Base-by-base conservation (phyloP, 2,888 invertebrate species). In the Xylocampa areola region DNA sequence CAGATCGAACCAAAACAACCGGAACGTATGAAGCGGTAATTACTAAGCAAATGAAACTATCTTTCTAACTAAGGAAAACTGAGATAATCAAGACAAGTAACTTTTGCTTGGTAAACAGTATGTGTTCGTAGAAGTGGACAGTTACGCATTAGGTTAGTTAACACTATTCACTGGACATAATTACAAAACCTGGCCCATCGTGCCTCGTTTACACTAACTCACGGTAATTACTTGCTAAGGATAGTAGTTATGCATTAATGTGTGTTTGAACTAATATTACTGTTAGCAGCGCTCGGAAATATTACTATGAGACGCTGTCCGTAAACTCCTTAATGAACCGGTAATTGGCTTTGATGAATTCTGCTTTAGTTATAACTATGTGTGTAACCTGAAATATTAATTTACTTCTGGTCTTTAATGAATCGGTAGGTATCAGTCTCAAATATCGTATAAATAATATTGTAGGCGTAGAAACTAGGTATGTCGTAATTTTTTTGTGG, bases 91-190 rank as follows among this genome's bases (percentile, higher is more conserved):
- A 63, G 64, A 65, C 68, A 45, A 73, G 73, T 75, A 58, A 65
- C 53, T 58, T 68, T 73, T 68, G 69, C 76, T 68, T 17, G 52
- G 73, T 60, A 64, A 69, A 68, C 63, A 67, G 68, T 69, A 73
- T 76, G 75, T 58, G 66, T 80, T 79, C 80, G 53, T 35, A 67
- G 80, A 77, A 80, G 30, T 36, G 11, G 51, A 64, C 48, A 60
- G 72, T 73, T 79, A 67, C 77, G 69, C 74, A 67, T 73, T 68
- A 58, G 64, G 68, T 80, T 79, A 73, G 76, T 80, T 77, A 79
- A 82, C 76, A 66, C 73, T 69, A 69, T 72, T 77, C 78, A 74
- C 48, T 73, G 52, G 68, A 75, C 73, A 63, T 81, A 81, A 82
- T 82, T 82, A 76, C 66, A 68, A 71, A 77, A 77, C 77, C 76